Evolutionary conservation across 2,797 vertebrate species (phyloP), one percentile per base, ranked within the genome.

Genomic region (Sylvilagus floridanus): DNA sequence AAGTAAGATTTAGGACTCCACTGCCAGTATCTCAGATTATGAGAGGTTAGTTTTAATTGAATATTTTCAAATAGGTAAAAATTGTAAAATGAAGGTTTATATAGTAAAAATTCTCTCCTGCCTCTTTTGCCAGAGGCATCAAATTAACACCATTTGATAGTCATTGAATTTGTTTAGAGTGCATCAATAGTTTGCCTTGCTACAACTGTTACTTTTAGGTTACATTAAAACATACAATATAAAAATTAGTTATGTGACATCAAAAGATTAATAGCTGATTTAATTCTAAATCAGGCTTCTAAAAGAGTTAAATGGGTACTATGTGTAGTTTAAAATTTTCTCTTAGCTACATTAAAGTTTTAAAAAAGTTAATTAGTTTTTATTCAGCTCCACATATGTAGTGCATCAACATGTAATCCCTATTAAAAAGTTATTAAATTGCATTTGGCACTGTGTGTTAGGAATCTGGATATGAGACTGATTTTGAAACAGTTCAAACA

Each of bases 11-110:
- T 84, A 84, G 65, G 68, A 7, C 6, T 60, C 26, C 37, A 72
- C 11, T 84, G 86, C 32, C 21, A 91, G 2, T 89, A 86, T 63
- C 42, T 95, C 47, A 87, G 19, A 68, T 90, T 91, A 75, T 95
- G 28, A 92, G 68, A 13, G 11, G 9, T 71, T 96, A 63, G 11
- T 90, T 87, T 81, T 54, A 71, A 75, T 86, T 84, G 69, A 75
- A 86, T 78, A 75, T 76, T 87, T 91, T 89, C 22, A 91, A 73
- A 68, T 63, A 54, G 24, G 22, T 95, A 72, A 76, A 66, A 66
- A 9, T 86, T 76, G 22, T 19, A 87, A 89, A 84, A 76, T 75
- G n/a, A 84, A 30, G 77, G n/a, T 73, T 17, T 79, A 57, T 84
- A 68, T 1, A 83, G 60, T 83, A 32, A 77, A 68, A 83, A 73